Evolutionary conservation across 2,797 vertebrate species (phyloP).

Genomic region (Hippocampus kuda): DNA sequence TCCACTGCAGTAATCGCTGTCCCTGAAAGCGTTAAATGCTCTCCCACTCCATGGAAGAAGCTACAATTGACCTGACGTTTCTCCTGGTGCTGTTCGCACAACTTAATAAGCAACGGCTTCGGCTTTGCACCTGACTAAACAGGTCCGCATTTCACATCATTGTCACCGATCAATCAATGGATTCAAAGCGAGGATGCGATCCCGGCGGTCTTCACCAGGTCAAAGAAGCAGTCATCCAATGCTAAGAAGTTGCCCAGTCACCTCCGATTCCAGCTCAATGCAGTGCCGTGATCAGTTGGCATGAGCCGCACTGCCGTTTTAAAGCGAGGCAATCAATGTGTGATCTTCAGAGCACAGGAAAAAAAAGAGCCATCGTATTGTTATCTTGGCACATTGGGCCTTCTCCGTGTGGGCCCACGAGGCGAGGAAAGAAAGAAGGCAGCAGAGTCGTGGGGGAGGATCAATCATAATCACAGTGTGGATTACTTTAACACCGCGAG

Average conservation of each 20-base stretch:
- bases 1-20: too few species aligned
- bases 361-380: not conserved
- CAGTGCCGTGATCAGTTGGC: conserved; percentile 6
- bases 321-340: conserved; percentile 36
- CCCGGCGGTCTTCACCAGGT: not conserved
- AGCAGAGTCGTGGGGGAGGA: conserved; percentile 43
- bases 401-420: conserved; percentile 3
- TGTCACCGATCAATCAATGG: too few species aligned
- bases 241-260: not conserved
- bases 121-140: too few species aligned
- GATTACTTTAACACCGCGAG: conserved; percentile 53
- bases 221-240: too few species aligned
- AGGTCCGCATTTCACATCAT: too few species aligned
- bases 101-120: too few species aligned
- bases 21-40: too few species aligned
- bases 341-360: not conserved
- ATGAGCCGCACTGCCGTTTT: conserved; percentile 24
- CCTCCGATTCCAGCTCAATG: not conserved
- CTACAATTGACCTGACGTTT: too few species aligned
- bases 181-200: not conserved
- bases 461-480: conserved; percentile 59
- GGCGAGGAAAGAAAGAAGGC: conserved; percentile 24
- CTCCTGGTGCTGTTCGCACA: too few species aligned
- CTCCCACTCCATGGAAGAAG: too few species aligned
- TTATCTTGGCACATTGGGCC: not conserved